Base-by-base conservation (phyloP, 2,888 invertebrate genomes). In the Troides aeacus region DNA sequence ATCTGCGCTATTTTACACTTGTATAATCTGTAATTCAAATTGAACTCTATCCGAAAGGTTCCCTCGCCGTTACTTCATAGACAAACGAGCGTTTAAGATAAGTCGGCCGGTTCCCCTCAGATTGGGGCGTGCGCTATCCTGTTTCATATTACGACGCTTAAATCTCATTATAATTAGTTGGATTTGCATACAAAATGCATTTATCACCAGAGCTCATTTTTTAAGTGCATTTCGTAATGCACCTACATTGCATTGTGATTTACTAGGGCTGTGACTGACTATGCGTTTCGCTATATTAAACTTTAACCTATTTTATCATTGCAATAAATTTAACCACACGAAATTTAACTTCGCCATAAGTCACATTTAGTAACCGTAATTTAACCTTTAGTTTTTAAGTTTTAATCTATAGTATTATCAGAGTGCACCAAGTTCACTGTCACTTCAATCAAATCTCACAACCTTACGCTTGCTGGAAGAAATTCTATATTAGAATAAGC, bases 81-180 rank as follows among this genome's bases (percentile, higher is more conserved):
- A 69, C 64, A 63, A 68, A 63, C 21, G 71, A 50, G 67, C 64
- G 66, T 71, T 68, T 65, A 68, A 72, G 74, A 71, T 65, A 74
- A 68, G 30, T 60, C 64, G 2, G 76, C 77, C 77, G 75, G 74
- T 72, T 73, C 76, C 72, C 75, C 74, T 73, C 74, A 70, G 72
- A 73, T 70, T 70, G 75, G 76, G 75, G 71, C 72, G 60, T 42
- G 36, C 63, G 60, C 70, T 61, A 24, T 72, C 73, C 69, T 71
- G 65, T 75, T 73, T 72, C 74, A 76, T 75, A 75, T 74, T 73
- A 75, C 77, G 77, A 80, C 78, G 75, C 78, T 77, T 74, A 85
- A 87, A 90, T 90, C 87, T 89, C 83, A 86, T 88, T 88, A 90
- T 87, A 90, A 92, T 92, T 91, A 91, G 87, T 77, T 75, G 62